phyloP scores from a whole-genome alignment of 2,888 invertebrate genomes.

The Acleris cristana region DNA sequence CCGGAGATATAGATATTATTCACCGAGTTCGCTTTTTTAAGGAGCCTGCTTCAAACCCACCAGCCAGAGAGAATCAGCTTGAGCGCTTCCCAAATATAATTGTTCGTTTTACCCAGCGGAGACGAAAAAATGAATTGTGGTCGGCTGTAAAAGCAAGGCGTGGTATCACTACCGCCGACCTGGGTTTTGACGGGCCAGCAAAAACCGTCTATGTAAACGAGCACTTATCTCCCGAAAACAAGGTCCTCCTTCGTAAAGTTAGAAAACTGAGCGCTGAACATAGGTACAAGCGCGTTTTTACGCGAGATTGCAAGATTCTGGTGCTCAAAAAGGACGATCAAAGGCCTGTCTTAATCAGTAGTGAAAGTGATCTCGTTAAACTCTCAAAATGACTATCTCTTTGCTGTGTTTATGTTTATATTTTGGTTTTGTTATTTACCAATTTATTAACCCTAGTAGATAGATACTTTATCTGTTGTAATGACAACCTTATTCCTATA shows the following conservation, averaged over 20 bases:
- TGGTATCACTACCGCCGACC: slow-evolving; percentile 12
- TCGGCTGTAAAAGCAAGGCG: slow-evolving; percentile 15
- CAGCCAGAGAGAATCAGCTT: neutral
- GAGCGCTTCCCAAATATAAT: slow-evolving; percentile 9
- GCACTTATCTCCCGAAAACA: slow-evolving; percentile 13
- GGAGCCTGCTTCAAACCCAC: neutral
- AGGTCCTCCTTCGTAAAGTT: slow-evolving; percentile 13
- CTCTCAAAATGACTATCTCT: neutral
- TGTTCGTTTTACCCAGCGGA: slow-evolving; percentile 10
- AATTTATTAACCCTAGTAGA: neutral
- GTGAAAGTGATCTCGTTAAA: slow-evolving; percentile 4
- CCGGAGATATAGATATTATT: slow-evolving; percentile 33
- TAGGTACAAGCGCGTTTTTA: slow-evolving; percentile 8
- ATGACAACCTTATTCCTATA: neutral
- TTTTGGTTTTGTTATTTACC: neutral
- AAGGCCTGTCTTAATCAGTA: slow-evolving; percentile 3
- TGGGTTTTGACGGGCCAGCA: slow-evolving; percentile 12
- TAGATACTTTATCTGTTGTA: neutral
- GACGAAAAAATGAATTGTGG: slow-evolving; percentile 10
- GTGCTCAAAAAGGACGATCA: slow-evolving; percentile 9
- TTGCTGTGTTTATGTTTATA: neutral
- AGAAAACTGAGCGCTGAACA: neutral
- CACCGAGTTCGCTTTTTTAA: slow-evolving; percentile 27
- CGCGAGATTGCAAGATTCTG: slow-evolving; percentile 9
- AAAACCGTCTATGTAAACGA: slow-evolving; percentile 1